Conservation (phyloP, 2,888 invertebrate species). For the Chorisops tibialis region DNA sequence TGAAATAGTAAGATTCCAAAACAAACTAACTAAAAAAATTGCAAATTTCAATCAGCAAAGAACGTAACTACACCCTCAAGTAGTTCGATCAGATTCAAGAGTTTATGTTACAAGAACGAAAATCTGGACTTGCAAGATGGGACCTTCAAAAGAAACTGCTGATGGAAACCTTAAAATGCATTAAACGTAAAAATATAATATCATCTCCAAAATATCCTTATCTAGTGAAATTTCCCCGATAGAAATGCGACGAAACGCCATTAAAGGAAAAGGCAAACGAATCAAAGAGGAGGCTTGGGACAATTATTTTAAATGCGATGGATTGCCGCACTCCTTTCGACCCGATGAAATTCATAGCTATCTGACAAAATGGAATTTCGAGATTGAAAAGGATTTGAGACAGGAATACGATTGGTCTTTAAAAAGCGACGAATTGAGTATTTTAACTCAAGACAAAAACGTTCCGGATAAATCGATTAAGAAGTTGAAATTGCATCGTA, state of each 20-base stretch:
- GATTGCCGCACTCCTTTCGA: conserved; percentile 1
- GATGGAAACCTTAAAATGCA: background rate
- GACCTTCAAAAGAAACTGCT: background rate
- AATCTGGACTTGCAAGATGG: background rate
- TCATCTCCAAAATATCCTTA: background rate
- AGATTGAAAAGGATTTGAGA: background rate
- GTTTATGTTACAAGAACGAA: background rate
- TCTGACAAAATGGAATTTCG: background rate
- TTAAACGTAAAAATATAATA: background rate
- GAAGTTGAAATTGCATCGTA: background rate
- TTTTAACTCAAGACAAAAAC: conserved; percentile 8
- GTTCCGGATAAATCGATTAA: background rate
- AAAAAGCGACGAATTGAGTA: background rate
- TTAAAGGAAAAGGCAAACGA: background rate
- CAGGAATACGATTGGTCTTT: background rate
- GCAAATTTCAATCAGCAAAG: too few relatives aligned
- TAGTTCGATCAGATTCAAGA: background rate
- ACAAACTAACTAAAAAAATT: too few relatives aligned
- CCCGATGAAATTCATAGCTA: background rate
- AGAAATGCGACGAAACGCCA: conserved; percentile 1
- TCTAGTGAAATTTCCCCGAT: background rate
- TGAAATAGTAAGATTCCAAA: too few relatives aligned
- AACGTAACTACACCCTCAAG: too few relatives aligned
- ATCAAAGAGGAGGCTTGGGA: conserved; percentile 2
- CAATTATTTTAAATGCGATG: conserved; percentile 14